Evolutionary conservation across 2,888 invertebrate genomes (phyloP).

Genomic region (Gibbula magus): DNA sequence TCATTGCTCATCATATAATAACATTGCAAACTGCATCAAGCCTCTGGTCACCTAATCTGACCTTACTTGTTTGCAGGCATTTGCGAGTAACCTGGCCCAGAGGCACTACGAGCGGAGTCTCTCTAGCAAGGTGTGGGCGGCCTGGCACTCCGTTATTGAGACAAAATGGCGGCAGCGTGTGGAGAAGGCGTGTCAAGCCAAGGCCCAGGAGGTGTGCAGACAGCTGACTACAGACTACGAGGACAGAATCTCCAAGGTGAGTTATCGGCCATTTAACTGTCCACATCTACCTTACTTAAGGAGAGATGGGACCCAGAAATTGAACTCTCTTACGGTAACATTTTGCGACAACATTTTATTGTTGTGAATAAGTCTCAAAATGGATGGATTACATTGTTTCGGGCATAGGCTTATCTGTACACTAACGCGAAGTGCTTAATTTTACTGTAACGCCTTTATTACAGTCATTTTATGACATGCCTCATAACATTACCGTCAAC

Average conservation of each 20-base stretch:
- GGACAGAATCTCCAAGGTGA: constrained; percentile 63
- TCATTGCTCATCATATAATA: no score
- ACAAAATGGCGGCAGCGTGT: constrained; percentile 67
- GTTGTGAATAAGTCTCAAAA: no score
- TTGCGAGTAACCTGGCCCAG: constrained; percentile 66
- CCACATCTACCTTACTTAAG: no score
- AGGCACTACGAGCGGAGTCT: constrained; percentile 64
- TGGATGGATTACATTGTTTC: no score
- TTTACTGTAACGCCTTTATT: no score
- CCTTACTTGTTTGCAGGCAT: constrained; percentile 54
- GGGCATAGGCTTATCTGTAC: no score
- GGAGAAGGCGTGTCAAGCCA: constrained; percentile 72
- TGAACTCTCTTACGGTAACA: no score
- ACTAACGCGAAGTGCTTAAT: no score
- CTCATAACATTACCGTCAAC: no score
- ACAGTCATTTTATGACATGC: no score
- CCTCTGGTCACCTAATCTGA: not conserved
- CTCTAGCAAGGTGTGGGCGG: constrained; percentile 58
- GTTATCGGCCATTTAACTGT: not conserved
- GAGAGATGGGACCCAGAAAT: no score
- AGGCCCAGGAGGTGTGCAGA: constrained; percentile 73
- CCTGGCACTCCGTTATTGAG: constrained; percentile 71
- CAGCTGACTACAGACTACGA: constrained; percentile 72
- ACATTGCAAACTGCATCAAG: not conserved
- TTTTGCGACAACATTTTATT: no score